Evolutionary conservation across 1,140 invertebrate genomes (phyloP), one percentile per base, ranked within the genome.

Genomic region (Elysia chlorotica): DNA sequence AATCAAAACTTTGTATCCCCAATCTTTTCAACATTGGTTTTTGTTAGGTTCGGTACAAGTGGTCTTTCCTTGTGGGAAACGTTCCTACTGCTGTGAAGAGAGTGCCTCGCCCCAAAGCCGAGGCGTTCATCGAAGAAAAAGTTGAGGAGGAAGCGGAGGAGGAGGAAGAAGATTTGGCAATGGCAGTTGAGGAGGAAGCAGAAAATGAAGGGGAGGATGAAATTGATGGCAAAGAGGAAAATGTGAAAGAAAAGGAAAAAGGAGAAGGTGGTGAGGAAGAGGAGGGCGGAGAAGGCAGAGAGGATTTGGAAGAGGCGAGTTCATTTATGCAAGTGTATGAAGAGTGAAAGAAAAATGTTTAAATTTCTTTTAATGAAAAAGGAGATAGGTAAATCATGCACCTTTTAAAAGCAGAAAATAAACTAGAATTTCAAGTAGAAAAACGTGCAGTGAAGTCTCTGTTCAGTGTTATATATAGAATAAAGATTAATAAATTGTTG

Each of bases 61-160:
- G 86, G 85, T 87, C 83, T n/a, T 87, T 86, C 73, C 70, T 87
- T 59, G 79, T 87, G 71, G 86, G 81, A 30, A 79, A 86, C 69
- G 78, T 85, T 21, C 77, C 79, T n/a, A 77, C 81, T n/a, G 74
- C 75, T 6, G 75, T 80, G 14, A 74, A 80, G 65, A 82, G 79
- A 53, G 72, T 62, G 17, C 73, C 76, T 25, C 62, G 31, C 0
- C 67, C 65, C 1, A 80, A 75, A 41, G 62, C 65, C n/a, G 21
- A 54, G 30, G 56, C 28, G n/a, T 30, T 33, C 1, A 21, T 48
- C 19, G 38, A 41, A 21, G 25, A 71, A 14, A 41, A 41, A 41
- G 41, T 72, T 17, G 65, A 48, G 23, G 67, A 74, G 53, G 68
- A 74, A 25, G 3, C 35, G 10, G 23, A 35, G 35, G 36, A 28